phyloP scores from a whole-genome alignment of 1,140 invertebrate genomes.

The Cotesia vestalis region DNA sequence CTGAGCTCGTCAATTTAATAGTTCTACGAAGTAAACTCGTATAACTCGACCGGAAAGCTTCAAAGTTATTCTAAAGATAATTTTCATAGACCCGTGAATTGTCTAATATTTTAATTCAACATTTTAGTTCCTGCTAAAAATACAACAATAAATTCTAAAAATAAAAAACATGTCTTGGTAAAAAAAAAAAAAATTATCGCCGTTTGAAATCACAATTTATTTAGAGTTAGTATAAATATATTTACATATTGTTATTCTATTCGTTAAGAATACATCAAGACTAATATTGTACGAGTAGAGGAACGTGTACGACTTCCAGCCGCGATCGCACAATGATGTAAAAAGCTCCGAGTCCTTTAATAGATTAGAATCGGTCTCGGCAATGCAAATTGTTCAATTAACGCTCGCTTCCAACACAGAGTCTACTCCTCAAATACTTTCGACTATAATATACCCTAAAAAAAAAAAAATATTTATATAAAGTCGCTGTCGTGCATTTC shows the following conservation, averaged over 20 bases:
- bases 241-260: no score
- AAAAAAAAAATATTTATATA: slow-evolving; percentile 19
- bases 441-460: background rate
- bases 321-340: background rate
- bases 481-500: no score
- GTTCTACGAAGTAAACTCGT: slow-evolving; percentile 31
- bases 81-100: background rate
- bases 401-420: background rate
- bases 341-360: background rate
- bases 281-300: no score
- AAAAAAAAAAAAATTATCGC: slow-evolving; percentile 12
- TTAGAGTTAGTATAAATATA: no score
- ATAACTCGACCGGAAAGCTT: slow-evolving; percentile 21
- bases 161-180: background rate
- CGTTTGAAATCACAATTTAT: background rate
- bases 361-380: slow-evolving; percentile 1
- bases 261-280: no score
- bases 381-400: slow-evolving; percentile 30
- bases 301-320: background rate
- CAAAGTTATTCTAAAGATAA: background rate
- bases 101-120: no score
- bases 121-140: no score
- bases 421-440: no score
- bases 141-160: no score
- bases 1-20: slow-evolving; percentile 41